Conservation (phyloP, 2,113 vertebrate species). For the Odocoileus virginianus region DNA sequence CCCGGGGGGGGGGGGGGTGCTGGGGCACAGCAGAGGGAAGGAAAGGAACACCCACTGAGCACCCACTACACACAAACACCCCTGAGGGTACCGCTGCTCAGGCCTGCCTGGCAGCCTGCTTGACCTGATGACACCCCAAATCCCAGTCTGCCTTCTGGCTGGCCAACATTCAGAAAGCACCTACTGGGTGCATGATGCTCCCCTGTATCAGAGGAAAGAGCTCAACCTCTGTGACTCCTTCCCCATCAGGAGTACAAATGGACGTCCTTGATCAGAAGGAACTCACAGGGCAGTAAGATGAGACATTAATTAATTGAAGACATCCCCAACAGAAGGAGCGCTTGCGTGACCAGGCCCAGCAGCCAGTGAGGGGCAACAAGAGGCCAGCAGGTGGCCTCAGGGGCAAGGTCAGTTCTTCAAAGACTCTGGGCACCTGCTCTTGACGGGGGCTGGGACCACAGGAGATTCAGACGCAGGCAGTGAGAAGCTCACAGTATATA, state of each 20-base stretch:
- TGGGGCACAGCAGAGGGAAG: neutral
- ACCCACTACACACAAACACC: rapidly evolving
- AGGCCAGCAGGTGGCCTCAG: neutral
- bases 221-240: too few species aligned
- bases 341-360: neutral
- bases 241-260: neutral
- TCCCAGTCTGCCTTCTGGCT: neutral
- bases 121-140: neutral
- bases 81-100: neutral
- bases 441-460: neutral
- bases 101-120: neutral
- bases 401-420: neutral
- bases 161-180: neutral
- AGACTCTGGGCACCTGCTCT: neutral
- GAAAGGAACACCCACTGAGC: rapidly evolving
- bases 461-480: neutral
- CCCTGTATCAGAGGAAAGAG: neutral
- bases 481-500: neutral
- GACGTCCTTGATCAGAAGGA: rapidly evolving
- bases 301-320: neutral
- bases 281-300: too few species aligned
- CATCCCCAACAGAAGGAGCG: rapidly evolving
- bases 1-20: rapidly evolving
- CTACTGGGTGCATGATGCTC: rapidly evolving
- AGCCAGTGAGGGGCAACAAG: neutral